Evolutionary conservation across 2,797 vertebrate genomes (phyloP).

Genomic region (Forpus xanthops): DNA sequence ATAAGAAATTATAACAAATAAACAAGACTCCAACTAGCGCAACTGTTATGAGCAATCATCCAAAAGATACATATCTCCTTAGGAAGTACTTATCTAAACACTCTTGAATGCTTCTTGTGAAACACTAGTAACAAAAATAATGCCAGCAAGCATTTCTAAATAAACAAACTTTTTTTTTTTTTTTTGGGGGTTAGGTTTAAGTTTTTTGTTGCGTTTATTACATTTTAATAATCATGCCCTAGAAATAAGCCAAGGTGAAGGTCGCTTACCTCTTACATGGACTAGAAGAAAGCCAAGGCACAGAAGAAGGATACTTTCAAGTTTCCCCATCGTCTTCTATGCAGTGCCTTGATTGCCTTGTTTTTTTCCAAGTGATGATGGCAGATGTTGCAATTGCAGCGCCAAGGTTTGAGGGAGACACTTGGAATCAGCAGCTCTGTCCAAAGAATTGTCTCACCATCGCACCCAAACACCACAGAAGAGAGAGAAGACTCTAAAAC

Average conservation of each 20-base stretch:
- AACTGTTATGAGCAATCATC: background rate
- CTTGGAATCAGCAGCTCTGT: background rate
- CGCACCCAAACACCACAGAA: background rate
- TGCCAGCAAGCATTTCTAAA: background rate
- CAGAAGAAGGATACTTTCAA: background rate
- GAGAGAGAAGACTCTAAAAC: background rate
- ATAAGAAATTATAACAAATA: background rate
- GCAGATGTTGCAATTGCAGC: background rate
- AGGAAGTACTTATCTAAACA: background rate
- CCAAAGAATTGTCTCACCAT: background rate
- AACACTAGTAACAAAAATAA: background rate
- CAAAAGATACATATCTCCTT: background rate
- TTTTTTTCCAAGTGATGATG: accelerated
- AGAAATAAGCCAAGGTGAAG: background rate
- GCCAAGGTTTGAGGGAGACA: background rate
- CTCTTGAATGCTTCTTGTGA: background rate
- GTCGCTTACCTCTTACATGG: slow-evolving; percentile 43
- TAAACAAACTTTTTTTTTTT: background rate
- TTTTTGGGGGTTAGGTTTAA: background rate
- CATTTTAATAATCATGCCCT: background rate
- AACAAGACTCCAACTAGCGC: background rate
- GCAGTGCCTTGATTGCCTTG: background rate
- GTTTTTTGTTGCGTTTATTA: background rate
- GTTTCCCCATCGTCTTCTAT: slow-evolving; percentile 16
- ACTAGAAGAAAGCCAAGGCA: slow-evolving; percentile 42